Percentiles rank a stretch among this genome's conserved stretches.
These are phyloP conservation scores for Heliconius hewitsoni DNA, from an alignment of 1,140 invertebrate species.

Conservation along the genomic window DNA sequence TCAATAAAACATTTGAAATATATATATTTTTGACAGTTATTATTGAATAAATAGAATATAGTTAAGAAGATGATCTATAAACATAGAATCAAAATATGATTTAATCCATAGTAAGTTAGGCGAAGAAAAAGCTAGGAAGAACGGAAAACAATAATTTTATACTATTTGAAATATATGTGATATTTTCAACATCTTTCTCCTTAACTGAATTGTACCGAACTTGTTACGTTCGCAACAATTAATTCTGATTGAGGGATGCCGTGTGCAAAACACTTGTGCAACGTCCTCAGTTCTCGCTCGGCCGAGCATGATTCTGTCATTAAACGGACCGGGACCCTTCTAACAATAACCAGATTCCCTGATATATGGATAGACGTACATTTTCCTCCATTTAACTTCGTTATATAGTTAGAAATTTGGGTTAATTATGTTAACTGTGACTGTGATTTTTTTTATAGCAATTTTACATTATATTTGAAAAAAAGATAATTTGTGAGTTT, in stretches of 20 bases:
- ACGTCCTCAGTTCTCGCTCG: constrained; percentile 55
- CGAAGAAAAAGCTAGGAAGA: too few relatives aligned
- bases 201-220: constrained; percentile 17
- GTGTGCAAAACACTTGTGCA: constrained; percentile 43
- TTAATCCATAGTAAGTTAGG: too few relatives aligned
- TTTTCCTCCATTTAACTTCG: background rate
- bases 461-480: too few relatives aligned
- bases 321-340: constrained; percentile 42
- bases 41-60: too few relatives aligned
- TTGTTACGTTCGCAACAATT: constrained; percentile 43
- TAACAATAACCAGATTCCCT: constrained; percentile 37
- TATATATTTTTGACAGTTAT: too few relatives aligned
- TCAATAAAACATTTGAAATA: background rate
- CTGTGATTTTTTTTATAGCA: too few relatives aligned
- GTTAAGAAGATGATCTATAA: too few relatives aligned
- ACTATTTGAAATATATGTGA: background rate
- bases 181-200: background rate
- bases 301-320: constrained; percentile 53
- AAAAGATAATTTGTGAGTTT: too few relatives aligned
- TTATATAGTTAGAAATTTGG: background rate
- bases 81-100: too few relatives aligned
- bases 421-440: too few relatives aligned
- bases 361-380: background rate
- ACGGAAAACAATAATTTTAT: background rate
- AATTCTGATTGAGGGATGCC: constrained; percentile 56